A percentile compares a stretch with the other conserved stretches of the same genome.
Conservation (phyloP, 2,888 invertebrate genomes). For the Tipula helvola region DNA sequence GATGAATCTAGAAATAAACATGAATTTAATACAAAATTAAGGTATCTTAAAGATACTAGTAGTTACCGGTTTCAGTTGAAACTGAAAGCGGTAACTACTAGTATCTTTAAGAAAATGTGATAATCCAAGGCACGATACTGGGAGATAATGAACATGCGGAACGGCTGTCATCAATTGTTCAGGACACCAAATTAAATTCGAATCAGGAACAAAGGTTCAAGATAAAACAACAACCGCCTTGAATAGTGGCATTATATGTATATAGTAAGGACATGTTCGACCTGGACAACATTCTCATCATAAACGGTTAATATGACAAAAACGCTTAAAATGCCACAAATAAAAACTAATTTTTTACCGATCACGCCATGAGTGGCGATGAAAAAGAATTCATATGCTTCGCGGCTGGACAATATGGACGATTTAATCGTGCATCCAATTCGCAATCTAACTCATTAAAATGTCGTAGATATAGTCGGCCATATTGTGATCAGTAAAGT, state of each 20-base stretch:
- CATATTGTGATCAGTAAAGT: slow-evolving; percentile 86
- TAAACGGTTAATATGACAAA: slow-evolving; percentile 70
- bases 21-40: too few species aligned
- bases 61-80: slow-evolving; percentile 81
- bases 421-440: slow-evolving; percentile 73
- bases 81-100: slow-evolving; percentile 82
- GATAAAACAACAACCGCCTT: slow-evolving; percentile 56
- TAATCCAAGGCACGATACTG: slow-evolving; percentile 77
- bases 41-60: too few species aligned
- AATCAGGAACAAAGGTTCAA: slow-evolving; percentile 70
- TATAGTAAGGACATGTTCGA: slow-evolving; percentile 79
- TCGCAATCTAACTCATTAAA: too few species aligned
- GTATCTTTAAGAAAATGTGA: slow-evolving; percentile 82
- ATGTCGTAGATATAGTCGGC: slow-evolving; percentile 75
- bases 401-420: slow-evolving; percentile 85
- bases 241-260: slow-evolving; percentile 70
- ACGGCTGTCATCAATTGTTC: too few species aligned
- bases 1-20: too few species aligned
- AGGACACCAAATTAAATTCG: slow-evolving; percentile 73
- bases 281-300: too few species aligned
- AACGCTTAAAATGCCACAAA: slow-evolving; percentile 73
- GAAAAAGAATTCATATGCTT: slow-evolving; percentile 88
- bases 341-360: too few species aligned
- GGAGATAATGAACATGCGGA: slow-evolving; percentile 85
- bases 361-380: slow-evolving; percentile 68